Base-by-base conservation (phyloP, 2,888 invertebrate genomes). In the Keiferia lycopersicella region DNA sequence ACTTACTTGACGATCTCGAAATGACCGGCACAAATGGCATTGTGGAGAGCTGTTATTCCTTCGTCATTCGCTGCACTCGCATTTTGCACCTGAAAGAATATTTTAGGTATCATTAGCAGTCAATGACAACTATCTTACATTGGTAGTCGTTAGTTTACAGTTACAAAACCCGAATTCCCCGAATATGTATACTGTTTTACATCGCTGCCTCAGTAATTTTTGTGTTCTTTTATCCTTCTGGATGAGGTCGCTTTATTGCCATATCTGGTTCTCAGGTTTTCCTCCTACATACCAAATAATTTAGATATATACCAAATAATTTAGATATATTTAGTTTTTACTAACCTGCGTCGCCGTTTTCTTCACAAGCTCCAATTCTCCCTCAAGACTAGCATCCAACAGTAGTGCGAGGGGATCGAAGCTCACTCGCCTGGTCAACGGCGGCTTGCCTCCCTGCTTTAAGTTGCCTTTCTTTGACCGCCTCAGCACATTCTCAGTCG, bases 21-120 rank as follows among this genome's bases (percentile, higher is more conserved):
- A 91, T 99, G 99, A 18, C 99, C 99, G 1, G 99, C 99, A 87
- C 99, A 99, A 80, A 99, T 99, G 74, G 99, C 99, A 88, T 99
- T 99, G 92, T 99, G 99, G 66, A 99, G 93, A 50, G 99, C 99
- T 0, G 99, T 99, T 80, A 99, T 99, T 63, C 99, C 99, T 89
- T 99, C 99, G 86, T 99, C 99, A 84, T 99, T 99, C 66, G 99
- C 97, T 64, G 97, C 97, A 86, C 98, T 99, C 48, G 99, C 98
- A 92, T 99, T 98, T 72, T 97, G 94, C 71, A 98, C 96, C 94
- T 95, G 79, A 18, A 60, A 14, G 7, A 30, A n/a, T 48, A n/a
- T 11, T 12, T 1, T 14, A 12, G 14, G 41, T 14, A 1, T 16
- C 0, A 16, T 14, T 51, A 38, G 12, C 7, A 51, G 12, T 20